These are phyloP conservation scores for rat (Rattus norvegicus) DNA, from an alignment of 2,113 vertebrate species.

Conservation along the genomic window DNA sequence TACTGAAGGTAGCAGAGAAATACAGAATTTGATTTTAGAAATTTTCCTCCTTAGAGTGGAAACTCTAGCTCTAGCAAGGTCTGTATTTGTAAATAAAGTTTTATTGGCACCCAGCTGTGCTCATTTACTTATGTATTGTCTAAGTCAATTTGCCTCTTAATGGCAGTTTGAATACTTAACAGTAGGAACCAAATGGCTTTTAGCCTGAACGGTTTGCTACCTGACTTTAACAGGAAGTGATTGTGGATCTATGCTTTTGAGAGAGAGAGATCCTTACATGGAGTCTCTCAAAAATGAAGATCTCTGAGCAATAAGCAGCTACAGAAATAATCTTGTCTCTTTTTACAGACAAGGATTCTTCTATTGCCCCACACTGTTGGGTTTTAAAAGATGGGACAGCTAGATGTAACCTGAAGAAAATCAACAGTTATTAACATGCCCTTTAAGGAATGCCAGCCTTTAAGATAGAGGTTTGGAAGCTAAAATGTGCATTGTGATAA, in stretches of 20 bases:
- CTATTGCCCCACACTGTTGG: not conserved
- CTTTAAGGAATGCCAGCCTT: constrained; percentile 38
- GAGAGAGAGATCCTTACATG: not conserved
- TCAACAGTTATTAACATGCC: not conserved
- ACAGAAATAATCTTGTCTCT: constrained; percentile 32
- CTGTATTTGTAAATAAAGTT: constrained; percentile 54
- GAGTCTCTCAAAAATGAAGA: constrained; percentile 14
- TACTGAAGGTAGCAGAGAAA: not conserved
- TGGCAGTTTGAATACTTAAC: not conserved
- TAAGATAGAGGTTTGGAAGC: constrained; percentile 22
- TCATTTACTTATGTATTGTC: not conserved
- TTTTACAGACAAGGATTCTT: constrained; percentile 17
- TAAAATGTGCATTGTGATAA: not conserved
- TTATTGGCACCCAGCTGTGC: not conserved
- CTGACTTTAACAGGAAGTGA: not conserved
- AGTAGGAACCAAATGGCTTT: not conserved
- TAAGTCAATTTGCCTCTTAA: not conserved
- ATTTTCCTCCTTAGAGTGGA: not conserved
- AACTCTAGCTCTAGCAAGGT: not conserved
- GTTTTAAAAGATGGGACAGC: constrained; percentile 14
- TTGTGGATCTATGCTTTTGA: not conserved
- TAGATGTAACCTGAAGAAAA: constrained; percentile 23
- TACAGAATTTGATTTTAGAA: not conserved
- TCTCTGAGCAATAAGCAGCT: constrained; percentile 12
- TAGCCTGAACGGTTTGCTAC: not conserved